These are phyloP conservation scores for Athalia circularis DNA, from an alignment of 2,888 invertebrate species.

Conservation along the genomic window DNA sequence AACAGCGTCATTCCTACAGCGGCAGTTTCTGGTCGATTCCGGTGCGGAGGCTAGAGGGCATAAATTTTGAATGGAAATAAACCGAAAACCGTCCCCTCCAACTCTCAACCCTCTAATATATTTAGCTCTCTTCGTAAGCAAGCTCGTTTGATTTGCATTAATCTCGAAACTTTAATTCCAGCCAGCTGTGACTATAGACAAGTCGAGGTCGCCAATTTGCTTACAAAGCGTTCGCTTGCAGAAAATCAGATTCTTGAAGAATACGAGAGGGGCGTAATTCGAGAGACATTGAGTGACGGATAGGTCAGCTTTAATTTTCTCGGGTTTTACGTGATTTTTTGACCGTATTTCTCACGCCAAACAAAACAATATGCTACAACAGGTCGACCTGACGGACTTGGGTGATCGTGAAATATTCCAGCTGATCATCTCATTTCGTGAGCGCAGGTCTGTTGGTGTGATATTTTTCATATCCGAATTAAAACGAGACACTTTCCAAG, in stretches of 20 bases:
- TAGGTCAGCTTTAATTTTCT: conserved; percentile 25
- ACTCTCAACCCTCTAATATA: conserved; percentile 25
- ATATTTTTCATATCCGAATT: too few species aligned
- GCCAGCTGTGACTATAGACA: conserved; percentile 37
- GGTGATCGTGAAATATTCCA: neutral
- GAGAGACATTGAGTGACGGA: conserved; percentile 14
- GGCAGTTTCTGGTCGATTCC: neutral
- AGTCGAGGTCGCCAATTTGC: conserved; percentile 42
- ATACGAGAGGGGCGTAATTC: conserved; percentile 11
- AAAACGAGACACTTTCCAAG: too few species aligned
- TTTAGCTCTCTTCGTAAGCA: conserved; percentile 31
- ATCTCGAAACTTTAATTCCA: conserved; percentile 39
- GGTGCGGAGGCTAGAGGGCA: neutral
- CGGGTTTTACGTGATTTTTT: conserved; percentile 1
- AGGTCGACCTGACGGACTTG: neutral
- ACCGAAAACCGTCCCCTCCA: conserved; percentile 2
- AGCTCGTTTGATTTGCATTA: conserved; percentile 42
- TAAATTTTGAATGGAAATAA: conserved; percentile 12
- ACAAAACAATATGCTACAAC: neutral
- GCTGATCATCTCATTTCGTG: too few species aligned
- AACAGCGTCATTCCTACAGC: neutral
- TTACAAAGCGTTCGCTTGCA: conserved; percentile 42
- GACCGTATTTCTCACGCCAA: neutral
- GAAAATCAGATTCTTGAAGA: conserved; percentile 35
- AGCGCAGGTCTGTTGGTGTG: too few species aligned